Conservation (phyloP, 2,888 invertebrate genomes). For the Ichneumoninae sp. region DNA sequence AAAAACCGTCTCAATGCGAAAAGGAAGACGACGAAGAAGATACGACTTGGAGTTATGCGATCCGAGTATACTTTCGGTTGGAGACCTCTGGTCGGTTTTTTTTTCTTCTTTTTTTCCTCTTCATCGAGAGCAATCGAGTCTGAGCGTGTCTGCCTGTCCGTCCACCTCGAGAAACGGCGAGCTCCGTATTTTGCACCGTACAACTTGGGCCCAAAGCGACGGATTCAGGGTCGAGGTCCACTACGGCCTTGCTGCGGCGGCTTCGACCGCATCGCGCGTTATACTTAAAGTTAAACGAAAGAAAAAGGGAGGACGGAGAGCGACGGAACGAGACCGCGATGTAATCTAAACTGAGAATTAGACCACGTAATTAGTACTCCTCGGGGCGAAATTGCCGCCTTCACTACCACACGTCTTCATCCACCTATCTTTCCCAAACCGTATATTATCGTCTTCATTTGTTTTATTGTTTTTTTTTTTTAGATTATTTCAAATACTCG, state of each 20-base stretch:
- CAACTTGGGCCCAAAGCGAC: conserved; percentile 26
- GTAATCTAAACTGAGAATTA: conserved; percentile 43
- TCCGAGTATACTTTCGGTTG: neutral
- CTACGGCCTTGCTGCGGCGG: conserved; percentile 31
- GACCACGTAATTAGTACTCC: conserved; percentile 46
- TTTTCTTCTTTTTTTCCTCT: conserved; percentile 11
- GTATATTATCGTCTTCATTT: neutral
- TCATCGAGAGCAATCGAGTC: conserved; percentile 30
- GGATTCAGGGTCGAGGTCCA: conserved; percentile 55
- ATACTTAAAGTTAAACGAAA: neutral
- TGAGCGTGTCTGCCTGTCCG: conserved; percentile 18
- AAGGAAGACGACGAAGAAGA: conserved; percentile 10
- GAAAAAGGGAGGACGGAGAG: conserved; percentile 4
- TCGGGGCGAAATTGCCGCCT: conserved; percentile 12
- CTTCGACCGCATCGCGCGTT: neutral
- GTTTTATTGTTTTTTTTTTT: neutral
- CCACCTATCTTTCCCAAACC: conserved; percentile 2
- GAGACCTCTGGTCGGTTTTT: conserved; percentile 9
- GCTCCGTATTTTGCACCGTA: conserved; percentile 3
- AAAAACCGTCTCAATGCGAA: neutral
- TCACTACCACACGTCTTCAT: conserved; percentile 22
- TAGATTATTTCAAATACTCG: neutral
- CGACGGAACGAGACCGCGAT: conserved; percentile 4
- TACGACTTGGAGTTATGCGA: conserved; percentile 1
- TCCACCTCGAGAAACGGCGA: conserved; percentile 5